These are phyloP conservation scores for Diadumene lineata DNA, from an alignment of 92 coral and sea anemone species.

Conservation along the genomic window DNA sequence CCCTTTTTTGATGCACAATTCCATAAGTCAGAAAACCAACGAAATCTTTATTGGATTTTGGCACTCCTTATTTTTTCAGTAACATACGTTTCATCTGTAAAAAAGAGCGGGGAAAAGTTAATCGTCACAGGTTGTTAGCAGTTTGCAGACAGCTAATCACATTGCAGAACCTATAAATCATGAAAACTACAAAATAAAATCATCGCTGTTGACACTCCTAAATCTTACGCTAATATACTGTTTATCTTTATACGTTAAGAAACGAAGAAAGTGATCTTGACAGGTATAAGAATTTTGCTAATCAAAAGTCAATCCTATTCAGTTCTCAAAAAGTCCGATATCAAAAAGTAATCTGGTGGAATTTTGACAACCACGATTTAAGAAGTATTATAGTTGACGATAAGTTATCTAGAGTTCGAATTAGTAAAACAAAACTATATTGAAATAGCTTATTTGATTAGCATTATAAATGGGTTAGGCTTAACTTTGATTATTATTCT, in stretches of 20 bases:
- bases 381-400: background rate
- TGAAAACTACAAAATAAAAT: too few relatives aligned
- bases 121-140: too few relatives aligned
- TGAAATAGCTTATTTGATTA: background rate
- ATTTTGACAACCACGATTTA: background rate
- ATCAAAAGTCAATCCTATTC: background rate
- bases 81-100: too few relatives aligned
- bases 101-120: too few relatives aligned
- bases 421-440: background rate
- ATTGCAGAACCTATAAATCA: background rate
- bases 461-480: background rate
- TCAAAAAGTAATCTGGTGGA: background rate
- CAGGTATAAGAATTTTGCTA: background rate
- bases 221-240: too few relatives aligned
- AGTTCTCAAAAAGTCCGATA: background rate
- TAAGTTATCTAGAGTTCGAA: constrained; percentile 1
- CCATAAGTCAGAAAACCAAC: background rate
- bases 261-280: background rate
- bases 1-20: background rate
- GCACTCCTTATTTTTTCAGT: too few relatives aligned
- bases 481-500: background rate
- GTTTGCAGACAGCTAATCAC: background rate
- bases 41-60: too few relatives aligned
- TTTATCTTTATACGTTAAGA: too few relatives aligned
- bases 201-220: too few relatives aligned